Percentiles rank a stretch among this genome's conserved stretches.
phyloP scores from a whole-genome alignment of 2,888 invertebrate genomes.

The Diplazon laetatorius region DNA sequence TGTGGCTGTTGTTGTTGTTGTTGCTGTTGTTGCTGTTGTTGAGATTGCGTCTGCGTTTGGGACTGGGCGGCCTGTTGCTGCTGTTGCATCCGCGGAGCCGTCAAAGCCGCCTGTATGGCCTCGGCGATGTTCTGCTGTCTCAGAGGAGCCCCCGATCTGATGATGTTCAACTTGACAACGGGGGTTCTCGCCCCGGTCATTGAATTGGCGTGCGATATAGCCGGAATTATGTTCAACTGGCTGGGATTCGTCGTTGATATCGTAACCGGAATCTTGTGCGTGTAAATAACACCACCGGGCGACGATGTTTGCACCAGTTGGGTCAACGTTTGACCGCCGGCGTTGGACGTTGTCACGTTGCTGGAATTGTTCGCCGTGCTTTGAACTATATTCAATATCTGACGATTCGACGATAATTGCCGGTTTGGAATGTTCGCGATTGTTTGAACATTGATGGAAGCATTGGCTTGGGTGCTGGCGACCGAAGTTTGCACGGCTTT shows the following conservation, averaged over 20 bases:
- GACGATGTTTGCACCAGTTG: constrained; percentile 78
- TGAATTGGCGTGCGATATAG: constrained; percentile 77
- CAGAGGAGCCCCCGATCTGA: constrained; percentile 71
- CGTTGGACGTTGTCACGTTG: constrained; percentile 66
- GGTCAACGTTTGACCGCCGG: constrained; percentile 76
- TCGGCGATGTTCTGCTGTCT: constrained; percentile 75
- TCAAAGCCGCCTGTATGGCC: constrained; percentile 77
- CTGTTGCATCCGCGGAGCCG: constrained; percentile 75
- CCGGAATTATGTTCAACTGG: constrained; percentile 78
- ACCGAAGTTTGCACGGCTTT: constrained; percentile 82
- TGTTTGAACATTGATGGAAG: constrained; percentile 76
- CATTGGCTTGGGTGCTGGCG: constrained; percentile 70
- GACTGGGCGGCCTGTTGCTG: constrained; percentile 83
- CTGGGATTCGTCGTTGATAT: constrained; percentile 79
- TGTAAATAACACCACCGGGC: constrained; percentile 88
- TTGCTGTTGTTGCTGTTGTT: constrained; percentile 85
- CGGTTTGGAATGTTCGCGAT: constrained; percentile 77
- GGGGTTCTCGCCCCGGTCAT: constrained; percentile 77
- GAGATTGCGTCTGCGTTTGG: constrained; percentile 75
- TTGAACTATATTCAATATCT: constrained; percentile 79
- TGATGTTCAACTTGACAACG: constrained; percentile 80
- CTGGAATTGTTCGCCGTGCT: constrained; percentile 72
- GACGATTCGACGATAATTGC: constrained; percentile 74
- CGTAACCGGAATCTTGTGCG: constrained; percentile 88
- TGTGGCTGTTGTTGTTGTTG: constrained; percentile 85